Evolutionary conservation across 2,888 invertebrate species (phyloP).

Genomic region (Deilephila elpenor): DNA sequence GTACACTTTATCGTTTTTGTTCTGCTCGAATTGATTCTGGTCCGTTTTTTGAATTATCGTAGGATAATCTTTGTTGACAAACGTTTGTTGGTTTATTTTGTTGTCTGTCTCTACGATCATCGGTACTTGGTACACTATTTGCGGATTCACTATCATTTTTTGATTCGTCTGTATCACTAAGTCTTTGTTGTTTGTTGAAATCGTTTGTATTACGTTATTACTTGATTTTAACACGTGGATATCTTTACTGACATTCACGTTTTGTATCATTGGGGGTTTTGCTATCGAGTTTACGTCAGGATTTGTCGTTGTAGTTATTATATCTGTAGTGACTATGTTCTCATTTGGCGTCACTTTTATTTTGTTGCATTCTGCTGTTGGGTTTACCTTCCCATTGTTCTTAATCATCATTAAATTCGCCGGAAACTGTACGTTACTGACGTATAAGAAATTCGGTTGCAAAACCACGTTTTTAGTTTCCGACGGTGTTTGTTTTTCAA

Average conservation of each 20-base stretch:
- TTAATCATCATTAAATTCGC: constrained; percentile 79
- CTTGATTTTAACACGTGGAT: constrained; percentile 65
- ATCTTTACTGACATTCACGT: constrained; percentile 52
- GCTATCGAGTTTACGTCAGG: constrained; percentile 31
- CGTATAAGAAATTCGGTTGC: constrained; percentile 76
- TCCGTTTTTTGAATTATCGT: constrained; percentile 61
- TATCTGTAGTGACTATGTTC: constrained; percentile 57
- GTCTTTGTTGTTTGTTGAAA: constrained; percentile 64
- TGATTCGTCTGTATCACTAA: constrained; percentile 62
- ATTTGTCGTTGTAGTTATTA: constrained; percentile 30
- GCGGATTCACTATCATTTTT: constrained; percentile 71
- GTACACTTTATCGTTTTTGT: constrained; percentile 68
- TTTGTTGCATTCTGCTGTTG: constrained; percentile 54
- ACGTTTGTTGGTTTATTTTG: constrained; percentile 54
- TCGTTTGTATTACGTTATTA: constrained; percentile 64
- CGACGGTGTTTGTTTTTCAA: constrained; percentile 55
- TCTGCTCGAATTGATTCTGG: constrained; percentile 57
- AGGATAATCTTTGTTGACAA: constrained; percentile 57
- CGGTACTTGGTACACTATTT: constrained; percentile 76
- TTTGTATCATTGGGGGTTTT: constrained; percentile 4
- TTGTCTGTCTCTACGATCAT: constrained; percentile 67
- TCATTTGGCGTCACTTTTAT: constrained; percentile 59
- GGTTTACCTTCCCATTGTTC: constrained; percentile 63
- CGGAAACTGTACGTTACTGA: constrained; percentile 77
- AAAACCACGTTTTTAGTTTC: constrained; percentile 71